These are phyloP conservation scores for Pterocles orientalis DNA, from an alignment of 2,113 vertebrate species.

Conservation along the genomic window DNA sequence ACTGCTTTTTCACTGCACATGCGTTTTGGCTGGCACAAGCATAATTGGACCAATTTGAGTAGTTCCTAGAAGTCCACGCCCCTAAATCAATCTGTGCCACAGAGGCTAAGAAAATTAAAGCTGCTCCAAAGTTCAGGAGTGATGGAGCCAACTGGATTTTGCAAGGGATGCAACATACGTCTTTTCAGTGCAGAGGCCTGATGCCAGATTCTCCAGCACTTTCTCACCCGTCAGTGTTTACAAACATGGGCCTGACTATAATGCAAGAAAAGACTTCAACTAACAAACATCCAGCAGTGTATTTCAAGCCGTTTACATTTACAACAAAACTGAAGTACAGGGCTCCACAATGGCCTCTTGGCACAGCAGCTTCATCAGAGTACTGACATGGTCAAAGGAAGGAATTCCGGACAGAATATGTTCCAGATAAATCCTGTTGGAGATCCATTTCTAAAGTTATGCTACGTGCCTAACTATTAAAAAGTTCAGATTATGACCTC, in stretches of 20 bases:
- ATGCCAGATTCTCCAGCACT: neutral
- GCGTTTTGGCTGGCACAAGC: neutral
- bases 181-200: neutral
- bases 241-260: neutral
- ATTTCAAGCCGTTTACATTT: neutral
- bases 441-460: constrained; percentile 47
- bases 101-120: neutral
- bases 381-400: neutral
- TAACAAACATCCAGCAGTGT: neutral
- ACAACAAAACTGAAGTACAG: neutral
- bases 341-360: neutral
- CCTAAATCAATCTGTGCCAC: neutral
- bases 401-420: neutral
- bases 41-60: neutral
- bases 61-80: neutral
- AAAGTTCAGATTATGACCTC: constrained; percentile 72
- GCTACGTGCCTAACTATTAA: constrained; percentile 42
- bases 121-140: neutral
- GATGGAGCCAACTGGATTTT: neutral
- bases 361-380: neutral
- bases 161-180: accelerated
- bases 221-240: neutral
- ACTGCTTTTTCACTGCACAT: neutral
- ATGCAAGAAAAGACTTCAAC: neutral
- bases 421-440: constrained; percentile 54